Evolutionary conservation across 2,113 vertebrate genomes (phyloP).

Genomic region (Odontesthes bonariensis): DNA sequence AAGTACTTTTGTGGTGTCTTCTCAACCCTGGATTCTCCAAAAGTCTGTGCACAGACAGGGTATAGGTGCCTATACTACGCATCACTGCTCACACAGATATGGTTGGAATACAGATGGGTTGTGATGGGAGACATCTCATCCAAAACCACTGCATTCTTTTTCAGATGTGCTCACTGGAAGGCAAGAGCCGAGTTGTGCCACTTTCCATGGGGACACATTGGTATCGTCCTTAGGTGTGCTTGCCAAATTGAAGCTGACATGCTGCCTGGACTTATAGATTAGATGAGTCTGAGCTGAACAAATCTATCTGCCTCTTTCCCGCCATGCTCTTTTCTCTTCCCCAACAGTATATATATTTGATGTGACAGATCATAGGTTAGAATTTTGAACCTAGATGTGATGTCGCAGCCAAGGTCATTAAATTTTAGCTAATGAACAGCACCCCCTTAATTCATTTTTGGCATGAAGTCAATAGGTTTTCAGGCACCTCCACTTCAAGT

Average conservation of each 20-base stretch:
- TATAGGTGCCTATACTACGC: slow-evolving; percentile 28
- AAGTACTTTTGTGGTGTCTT: slow-evolving; percentile 15
- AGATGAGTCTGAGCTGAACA: slow-evolving; percentile 29
- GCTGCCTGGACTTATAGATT: slow-evolving; percentile 53
- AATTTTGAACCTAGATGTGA: slow-evolving; percentile 27
- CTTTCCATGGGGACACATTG: neutral
- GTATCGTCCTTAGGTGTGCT: slow-evolving; percentile 40
- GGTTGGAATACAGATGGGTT: slow-evolving; percentile 37
- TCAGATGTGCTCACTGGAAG: slow-evolving; percentile 5
- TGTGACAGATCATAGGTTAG: slow-evolving; percentile 34
- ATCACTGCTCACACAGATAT: slow-evolving; percentile 36
- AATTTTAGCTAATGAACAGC: slow-evolving; percentile 8
- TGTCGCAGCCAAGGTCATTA: neutral
- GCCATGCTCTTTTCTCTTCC: slow-evolving; percentile 32
- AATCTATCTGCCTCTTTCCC: slow-evolving; percentile 19
- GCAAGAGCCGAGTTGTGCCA: neutral
- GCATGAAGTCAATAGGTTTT: neutral
- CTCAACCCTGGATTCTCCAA: slow-evolving; percentile 13
- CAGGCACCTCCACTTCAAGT: neutral
- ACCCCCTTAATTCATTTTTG: neutral
- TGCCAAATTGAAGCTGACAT: slow-evolving; percentile 44
- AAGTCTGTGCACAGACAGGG: neutral
- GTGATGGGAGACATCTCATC: slow-evolving; percentile 28
- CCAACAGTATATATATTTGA: slow-evolving; percentile 25
- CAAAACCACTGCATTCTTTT: slow-evolving; percentile 32